A percentile compares a stretch with the other conserved stretches of the same genome.
These are phyloP conservation scores for Siniperca undulata DNA, from an alignment of 2,797 vertebrate species.

Conservation along the genomic window DNA sequence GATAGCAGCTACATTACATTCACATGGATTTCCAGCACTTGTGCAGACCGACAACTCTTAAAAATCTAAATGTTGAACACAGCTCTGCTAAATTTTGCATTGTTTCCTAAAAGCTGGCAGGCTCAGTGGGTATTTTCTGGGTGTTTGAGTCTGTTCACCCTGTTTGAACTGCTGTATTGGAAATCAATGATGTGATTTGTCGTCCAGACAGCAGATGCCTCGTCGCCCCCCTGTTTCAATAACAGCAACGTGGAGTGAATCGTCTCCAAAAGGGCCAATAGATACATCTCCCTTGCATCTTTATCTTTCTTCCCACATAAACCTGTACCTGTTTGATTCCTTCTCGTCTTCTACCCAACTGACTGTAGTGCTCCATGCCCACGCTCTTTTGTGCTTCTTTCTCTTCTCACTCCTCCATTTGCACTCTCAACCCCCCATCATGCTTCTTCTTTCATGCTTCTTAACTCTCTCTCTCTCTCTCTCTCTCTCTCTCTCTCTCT, in stretches of 20 bases:
- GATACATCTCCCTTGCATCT: conserved; percentile 32
- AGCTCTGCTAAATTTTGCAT: conserved; percentile 31
- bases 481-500: conserved; percentile 31
- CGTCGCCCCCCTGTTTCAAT: conserved; percentile 45
- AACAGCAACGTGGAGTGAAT: conserved; percentile 23
- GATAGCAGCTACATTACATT: neutral
- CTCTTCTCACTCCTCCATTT: conserved; percentile 30
- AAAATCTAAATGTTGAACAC: conserved; percentile 7
- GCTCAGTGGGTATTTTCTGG: conserved; percentile 45
- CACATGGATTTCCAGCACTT: neutral
- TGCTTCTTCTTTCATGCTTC: conserved; percentile 30
- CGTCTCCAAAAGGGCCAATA: conserved; percentile 11
- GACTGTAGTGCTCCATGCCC: conserved; percentile 7
- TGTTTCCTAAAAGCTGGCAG: conserved; percentile 38
- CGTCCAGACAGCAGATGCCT: conserved; percentile 65
- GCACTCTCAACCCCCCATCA: conserved; percentile 5
- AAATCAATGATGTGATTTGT: conserved; percentile 78
- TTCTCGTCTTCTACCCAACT: neutral
- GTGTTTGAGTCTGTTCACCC: conserved; percentile 32
- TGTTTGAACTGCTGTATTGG: conserved; percentile 70
- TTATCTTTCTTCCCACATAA: conserved; percentile 42
- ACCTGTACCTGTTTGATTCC: conserved; percentile 16
- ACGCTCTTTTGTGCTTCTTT: conserved; percentile 14
- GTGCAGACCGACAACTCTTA: neutral
- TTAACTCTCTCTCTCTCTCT: conserved; percentile 8